phyloP scores from a whole-genome alignment of 1,140 invertebrate genomes.

The Aphaenogaster ashmeadi region DNA sequence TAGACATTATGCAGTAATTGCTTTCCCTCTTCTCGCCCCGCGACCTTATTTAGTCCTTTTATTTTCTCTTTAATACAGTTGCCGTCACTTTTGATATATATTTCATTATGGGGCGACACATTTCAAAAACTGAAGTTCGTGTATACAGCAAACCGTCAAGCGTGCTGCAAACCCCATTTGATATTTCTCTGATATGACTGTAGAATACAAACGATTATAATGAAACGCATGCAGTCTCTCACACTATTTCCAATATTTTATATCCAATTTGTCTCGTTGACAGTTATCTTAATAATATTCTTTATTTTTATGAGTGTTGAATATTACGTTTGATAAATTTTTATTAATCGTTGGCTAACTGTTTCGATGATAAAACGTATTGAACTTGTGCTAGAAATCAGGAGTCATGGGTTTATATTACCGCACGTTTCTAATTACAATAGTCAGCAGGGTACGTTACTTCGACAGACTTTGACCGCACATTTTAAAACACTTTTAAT shows the following conservation, averaged over 20 bases:
- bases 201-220: slow-evolving; percentile 8
- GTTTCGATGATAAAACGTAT: neutral
- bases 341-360: neutral
- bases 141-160: neutral
- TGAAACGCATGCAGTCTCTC: neutral
- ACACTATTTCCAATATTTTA: neutral
- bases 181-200: neutral
- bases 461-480: neutral
- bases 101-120: neutral
- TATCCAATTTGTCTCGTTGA: neutral
- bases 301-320: neutral
- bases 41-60: slow-evolving; percentile 54
- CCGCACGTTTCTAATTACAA: neutral
- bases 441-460: neutral
- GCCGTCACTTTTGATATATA: neutral
- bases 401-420: neutral
- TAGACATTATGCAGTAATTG: slow-evolving; percentile 22
- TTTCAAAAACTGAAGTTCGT: neutral
- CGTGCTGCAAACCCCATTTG: neutral
- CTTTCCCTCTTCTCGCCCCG: slow-evolving; percentile 20
- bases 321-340: neutral
- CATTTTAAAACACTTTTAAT: slow-evolving; percentile 1
- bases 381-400: neutral
- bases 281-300: neutral
- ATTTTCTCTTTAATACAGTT: neutral